Base-by-base conservation (phyloP, 2,888 invertebrate genomes). In the Rotaria macrura region DNA sequence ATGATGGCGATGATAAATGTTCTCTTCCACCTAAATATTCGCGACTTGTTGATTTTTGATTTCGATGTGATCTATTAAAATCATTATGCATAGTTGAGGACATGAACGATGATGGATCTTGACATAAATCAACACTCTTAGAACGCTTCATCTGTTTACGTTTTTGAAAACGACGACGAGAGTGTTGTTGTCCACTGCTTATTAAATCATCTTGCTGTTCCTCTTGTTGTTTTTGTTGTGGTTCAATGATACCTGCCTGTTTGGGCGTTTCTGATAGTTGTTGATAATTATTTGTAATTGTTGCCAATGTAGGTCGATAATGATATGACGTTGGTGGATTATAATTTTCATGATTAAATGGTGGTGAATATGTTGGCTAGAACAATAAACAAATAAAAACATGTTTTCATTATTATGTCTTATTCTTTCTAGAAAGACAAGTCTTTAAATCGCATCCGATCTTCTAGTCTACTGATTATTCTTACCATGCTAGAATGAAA, bases 81-180 rank as follows among this genome's bases (percentile, higher is more conserved):
- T 43, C 43, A 40, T 40, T 43, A n/a, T 7, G 25, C 0, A 10
- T 4, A 1, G 9, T 79, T 79, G 43, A 3, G 23, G 40, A 79
- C 2, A n/a, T 38, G 38, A 9, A 34, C 20, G 34, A 65, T 38
- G 34, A 29, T 29, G 65, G 34, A 20, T 20, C 34, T 65, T 79
- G 43, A 79, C n/a, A 79, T 40, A 79, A 43, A 43, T 79, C 79
- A 43, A 34, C 79, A 43, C 79, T 79, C n/a, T 79, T 79, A 0
- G 79, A 79, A 40, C 79, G 79, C 43, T 79, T 79, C n/a, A 79
- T 79, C 43, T 79, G 79, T 79, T 79, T 79, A 43, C 79, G 79
- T 79, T 43, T 17, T 43, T 79, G 79, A n/a, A 79, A 79, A 40
- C 79, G 79, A 12, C 79, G 79, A 43, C 79, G 79, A n/a, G 79